phyloP scores from a whole-genome alignment of 1,140 invertebrate species.

The Mylabris phalerata region DNA sequence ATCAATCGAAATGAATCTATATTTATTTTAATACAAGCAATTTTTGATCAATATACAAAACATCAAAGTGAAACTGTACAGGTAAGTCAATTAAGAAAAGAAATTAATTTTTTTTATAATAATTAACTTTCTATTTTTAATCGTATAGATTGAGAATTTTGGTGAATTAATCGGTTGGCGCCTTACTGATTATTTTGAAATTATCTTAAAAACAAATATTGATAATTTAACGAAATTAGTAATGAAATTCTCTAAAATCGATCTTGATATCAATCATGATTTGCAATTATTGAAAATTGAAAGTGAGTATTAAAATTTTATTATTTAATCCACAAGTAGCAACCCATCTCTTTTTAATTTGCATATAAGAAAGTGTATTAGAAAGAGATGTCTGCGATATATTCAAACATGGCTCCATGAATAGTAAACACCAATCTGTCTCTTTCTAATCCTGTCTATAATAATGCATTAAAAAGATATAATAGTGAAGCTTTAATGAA shows the following conservation, averaged over 20 bases:
- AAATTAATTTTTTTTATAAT: not conserved
- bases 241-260: slow-evolving; percentile 50
- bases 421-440: no score
- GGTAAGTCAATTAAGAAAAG: slow-evolving; percentile 15
- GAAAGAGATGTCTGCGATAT: no score
- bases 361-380: not conserved
- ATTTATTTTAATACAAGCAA: slow-evolving; percentile 47
- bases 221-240: slow-evolving; percentile 55
- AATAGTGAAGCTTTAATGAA: not conserved
- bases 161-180: slow-evolving; percentile 59
- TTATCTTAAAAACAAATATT: slow-evolving; percentile 58
- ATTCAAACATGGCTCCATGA: no score
- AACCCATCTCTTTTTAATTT: not conserved
- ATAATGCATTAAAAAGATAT: no score
- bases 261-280: slow-evolving; percentile 56
- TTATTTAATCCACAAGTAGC: not conserved
- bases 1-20: slow-evolving; percentile 33
- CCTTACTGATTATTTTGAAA: slow-evolving; percentile 50
- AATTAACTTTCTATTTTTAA: not conserved
- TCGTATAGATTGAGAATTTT: slow-evolving; percentile 57
- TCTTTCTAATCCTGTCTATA: no score
- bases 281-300: slow-evolving; percentile 56
- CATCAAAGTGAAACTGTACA: slow-evolving; percentile 33
- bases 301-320: slow-evolving; percentile 48
- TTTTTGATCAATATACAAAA: slow-evolving; percentile 36